Evolutionary conservation across 2,113 vertebrate genomes (phyloP), one percentile per base, ranked within the genome.

Genomic region (Cyprichromis sp.): DNA sequence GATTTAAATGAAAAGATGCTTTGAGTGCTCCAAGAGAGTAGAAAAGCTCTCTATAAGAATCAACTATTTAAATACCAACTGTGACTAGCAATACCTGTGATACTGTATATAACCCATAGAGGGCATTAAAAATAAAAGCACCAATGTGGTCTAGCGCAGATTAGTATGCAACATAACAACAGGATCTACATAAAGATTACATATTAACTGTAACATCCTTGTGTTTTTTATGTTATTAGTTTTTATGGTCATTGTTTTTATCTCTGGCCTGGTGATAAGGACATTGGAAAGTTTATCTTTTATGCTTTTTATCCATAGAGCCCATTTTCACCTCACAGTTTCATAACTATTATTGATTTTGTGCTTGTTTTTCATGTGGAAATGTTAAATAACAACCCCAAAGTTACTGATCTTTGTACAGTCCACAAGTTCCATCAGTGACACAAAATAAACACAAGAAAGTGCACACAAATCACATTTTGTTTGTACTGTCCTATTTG

Each of bases 11-110:
- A 38, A 66, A 66, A 66, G 4, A 8, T 38, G 34, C 19, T 21
- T 66, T 66, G 34, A 66, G 61, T 66, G 61, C 61, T 38, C 61
- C 10, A 12, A 8, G 10, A 38, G 10, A 38, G 61, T 0, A 0
- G 61, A 66, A 66, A 66, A 21, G 7, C 19, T n/a, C 0, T 38
- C 19, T 66, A 21, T 38, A 38, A 66, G 0, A 34, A 63, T 63
- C 16, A 63, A 34, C 29, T 61, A 34, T 66, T 66, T 66, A 66
- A 66, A 21, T 66, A 4, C 0, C 61, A 66, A 38, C 61, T 21
- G 0, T 38, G 34, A 66, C 34, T n/a, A n/a, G 6, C 17, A 12
- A 38, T 36, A 66, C 1, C 34, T 38, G 34, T 21, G 10, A 66
- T 66, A 66, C 10, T 66, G 7, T 66, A 66, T 66, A 66, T 66